phyloP scores from a whole-genome alignment of 2,797 vertebrate genomes.

The Sebastes goodei region DNA sequence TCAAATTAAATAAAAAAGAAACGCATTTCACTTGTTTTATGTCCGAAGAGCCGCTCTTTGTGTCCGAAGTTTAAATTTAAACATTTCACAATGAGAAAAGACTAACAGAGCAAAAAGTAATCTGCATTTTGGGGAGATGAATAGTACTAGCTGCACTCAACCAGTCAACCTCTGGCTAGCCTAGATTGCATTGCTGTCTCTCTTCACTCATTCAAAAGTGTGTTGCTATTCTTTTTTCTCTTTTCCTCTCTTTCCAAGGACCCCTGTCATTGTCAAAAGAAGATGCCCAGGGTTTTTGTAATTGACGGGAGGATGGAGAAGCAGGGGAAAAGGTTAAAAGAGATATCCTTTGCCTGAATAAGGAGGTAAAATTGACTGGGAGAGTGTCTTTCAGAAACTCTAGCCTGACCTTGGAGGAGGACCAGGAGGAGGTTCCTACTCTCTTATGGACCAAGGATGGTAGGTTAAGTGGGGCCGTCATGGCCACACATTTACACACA shows the following conservation, averaged over 20 bases:
- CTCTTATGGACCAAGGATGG: slow-evolving; percentile 60
- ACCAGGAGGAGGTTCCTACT: slow-evolving; percentile 68
- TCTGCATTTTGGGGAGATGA: slow-evolving; percentile 37
- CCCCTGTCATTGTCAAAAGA: slow-evolving; percentile 63
- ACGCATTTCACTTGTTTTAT: background rate
- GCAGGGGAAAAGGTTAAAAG: slow-evolving; percentile 72
- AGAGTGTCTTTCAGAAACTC: slow-evolving; percentile 77
- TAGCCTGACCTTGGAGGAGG: slow-evolving; percentile 76
- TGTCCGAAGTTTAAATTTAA: slow-evolving; percentile 31
- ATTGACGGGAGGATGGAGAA: slow-evolving; percentile 63
- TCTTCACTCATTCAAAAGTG: slow-evolving; percentile 52
- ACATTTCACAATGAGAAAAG: slow-evolving; percentile 25
- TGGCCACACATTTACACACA: slow-evolving; percentile 47
- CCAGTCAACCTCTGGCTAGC: slow-evolving; percentile 45
- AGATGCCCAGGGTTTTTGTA: slow-evolving; percentile 64
- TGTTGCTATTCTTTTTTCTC: slow-evolving; percentile 40
- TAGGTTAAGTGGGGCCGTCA: slow-evolving; percentile 76
- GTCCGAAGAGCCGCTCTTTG: background rate
- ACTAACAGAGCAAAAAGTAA: slow-evolving; percentile 20
- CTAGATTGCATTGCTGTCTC: slow-evolving; percentile 26
- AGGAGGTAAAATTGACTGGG: slow-evolving; percentile 74
- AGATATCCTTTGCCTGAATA: slow-evolving; percentile 79
- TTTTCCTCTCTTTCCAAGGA: slow-evolving; percentile 62
- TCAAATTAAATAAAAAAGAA: slow-evolving; percentile 26
- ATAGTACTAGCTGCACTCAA: slow-evolving; percentile 31